Conservation (phyloP, 2,888 invertebrate genomes). For the Fissipunctia ypsillon region DNA sequence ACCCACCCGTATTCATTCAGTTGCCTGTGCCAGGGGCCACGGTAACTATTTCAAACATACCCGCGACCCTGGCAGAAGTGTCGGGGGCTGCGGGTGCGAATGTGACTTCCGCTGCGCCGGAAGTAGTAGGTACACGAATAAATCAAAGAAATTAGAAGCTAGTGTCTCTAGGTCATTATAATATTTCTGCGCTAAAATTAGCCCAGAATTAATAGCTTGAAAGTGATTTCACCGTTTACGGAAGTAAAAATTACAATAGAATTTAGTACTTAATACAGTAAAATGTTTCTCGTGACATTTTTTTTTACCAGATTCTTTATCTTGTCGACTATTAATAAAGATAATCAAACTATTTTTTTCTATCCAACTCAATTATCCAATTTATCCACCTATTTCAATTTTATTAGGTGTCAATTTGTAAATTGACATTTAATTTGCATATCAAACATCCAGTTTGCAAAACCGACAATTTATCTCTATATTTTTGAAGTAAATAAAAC, state of each 20-base stretch:
- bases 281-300: too few relatives aligned
- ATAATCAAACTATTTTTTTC: neutral
- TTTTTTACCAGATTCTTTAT: conserved; percentile 3
- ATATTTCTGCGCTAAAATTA: neutral
- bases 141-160: neutral
- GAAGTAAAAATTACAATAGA: neutral
- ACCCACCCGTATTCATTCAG: too few relatives aligned
- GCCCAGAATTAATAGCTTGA: neutral
- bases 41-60: too few relatives aligned
- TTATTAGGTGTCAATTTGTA: conserved; percentile 13
- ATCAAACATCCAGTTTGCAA: conserved; percentile 4
- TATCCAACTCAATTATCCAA: neutral
- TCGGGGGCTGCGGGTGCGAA: too few relatives aligned
- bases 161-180: neutral
- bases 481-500: neutral
- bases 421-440: conserved; percentile 12
- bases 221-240: neutral
- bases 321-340: neutral
- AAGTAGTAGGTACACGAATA: neutral
- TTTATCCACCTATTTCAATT: neutral
- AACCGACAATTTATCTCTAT: neutral
- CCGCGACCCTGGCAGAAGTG: too few relatives aligned
- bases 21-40: too few relatives aligned
- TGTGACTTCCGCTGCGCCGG: too few relatives aligned
- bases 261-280: too few relatives aligned